Conservation (phyloP, 2,113 vertebrate species). For the Podarcis cretensis region DNA sequence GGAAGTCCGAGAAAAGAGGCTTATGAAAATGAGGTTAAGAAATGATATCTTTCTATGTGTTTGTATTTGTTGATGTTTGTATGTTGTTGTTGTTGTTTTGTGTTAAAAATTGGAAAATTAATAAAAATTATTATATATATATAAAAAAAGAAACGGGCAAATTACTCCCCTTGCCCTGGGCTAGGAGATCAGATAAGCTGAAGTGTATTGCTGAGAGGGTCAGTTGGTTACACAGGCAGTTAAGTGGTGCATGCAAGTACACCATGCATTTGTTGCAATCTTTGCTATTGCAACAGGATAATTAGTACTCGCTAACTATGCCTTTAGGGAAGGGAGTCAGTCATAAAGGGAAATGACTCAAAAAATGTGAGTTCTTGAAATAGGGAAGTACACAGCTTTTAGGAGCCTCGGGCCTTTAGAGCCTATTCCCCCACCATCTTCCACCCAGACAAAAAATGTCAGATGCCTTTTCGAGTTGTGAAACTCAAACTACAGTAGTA, state of each 20-base stretch:
- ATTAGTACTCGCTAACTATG: background rate
- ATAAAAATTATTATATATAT: too few species aligned
- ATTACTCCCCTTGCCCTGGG: background rate
- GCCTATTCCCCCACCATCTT: too few species aligned
- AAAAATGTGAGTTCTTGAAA: background rate
- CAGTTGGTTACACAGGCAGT: background rate
- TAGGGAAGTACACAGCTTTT: background rate
- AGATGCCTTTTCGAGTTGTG: too few species aligned
- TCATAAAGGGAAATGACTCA: background rate
- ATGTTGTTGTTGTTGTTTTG: too few species aligned
- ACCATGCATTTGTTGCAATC: background rate
- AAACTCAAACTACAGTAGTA: too few species aligned
- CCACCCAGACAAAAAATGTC: too few species aligned
- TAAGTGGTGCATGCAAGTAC: background rate
- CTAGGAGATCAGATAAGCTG: background rate
- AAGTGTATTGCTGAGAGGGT: background rate
- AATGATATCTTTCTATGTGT: too few species aligned
- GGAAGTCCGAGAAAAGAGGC: too few species aligned
- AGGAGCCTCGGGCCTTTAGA: too few species aligned
- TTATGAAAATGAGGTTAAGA: too few species aligned
- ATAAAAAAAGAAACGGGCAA: background rate
- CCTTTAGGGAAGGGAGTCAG: background rate
- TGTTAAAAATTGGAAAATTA: too few species aligned
- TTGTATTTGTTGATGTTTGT: too few species aligned
- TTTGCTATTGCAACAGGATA: background rate